Conservation (phyloP, 2,113 vertebrate species). For the Protobothrops flavoviridis region DNA sequence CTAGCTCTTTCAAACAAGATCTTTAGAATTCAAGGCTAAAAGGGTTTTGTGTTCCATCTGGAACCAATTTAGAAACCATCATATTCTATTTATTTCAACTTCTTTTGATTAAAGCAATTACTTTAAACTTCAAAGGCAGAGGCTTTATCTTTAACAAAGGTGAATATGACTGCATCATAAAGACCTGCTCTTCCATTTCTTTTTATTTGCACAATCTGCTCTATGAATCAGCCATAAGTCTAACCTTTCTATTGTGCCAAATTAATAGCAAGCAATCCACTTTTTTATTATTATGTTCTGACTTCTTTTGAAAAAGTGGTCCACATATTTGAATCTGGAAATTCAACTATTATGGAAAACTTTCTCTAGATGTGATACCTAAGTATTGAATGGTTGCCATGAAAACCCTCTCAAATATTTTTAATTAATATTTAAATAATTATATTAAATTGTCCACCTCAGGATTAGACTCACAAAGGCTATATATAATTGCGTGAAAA, state of each 20-base stretch:
- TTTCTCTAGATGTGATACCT: constrained; percentile 41
- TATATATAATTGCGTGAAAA: constrained; percentile 24
- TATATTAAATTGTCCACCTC: constrained; percentile 12
- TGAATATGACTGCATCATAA: neutral
- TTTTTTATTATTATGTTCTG: constrained; percentile 5
- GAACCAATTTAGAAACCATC: constrained; percentile 48
- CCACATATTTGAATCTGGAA: constrained; percentile 31
- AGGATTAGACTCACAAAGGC: constrained; percentile 9
- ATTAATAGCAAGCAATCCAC: constrained; percentile 40
- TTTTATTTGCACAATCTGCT: constrained; percentile 40
- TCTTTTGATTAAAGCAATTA: constrained; percentile 49
- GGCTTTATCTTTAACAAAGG: neutral
- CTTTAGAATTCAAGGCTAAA: constrained; percentile 30
- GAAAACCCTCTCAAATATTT: constrained; percentile 34
- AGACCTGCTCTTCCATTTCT: constrained; percentile 40
- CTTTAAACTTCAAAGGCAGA: constrained; percentile 35
- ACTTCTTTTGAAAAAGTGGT: neutral
- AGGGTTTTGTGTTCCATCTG: constrained; percentile 27
- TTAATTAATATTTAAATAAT: constrained; percentile 39
- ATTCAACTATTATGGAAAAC: constrained; percentile 16
- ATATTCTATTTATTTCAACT: constrained; percentile 38
- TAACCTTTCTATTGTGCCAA: constrained; percentile 48
- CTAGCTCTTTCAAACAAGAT: constrained; percentile 45
- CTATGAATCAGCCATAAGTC: constrained; percentile 36
- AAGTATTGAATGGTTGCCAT: constrained; percentile 43